These are phyloP conservation scores for Taxidea taxus DNA, from an alignment of 2,113 vertebrate genomes.

Conservation along the genomic window DNA sequence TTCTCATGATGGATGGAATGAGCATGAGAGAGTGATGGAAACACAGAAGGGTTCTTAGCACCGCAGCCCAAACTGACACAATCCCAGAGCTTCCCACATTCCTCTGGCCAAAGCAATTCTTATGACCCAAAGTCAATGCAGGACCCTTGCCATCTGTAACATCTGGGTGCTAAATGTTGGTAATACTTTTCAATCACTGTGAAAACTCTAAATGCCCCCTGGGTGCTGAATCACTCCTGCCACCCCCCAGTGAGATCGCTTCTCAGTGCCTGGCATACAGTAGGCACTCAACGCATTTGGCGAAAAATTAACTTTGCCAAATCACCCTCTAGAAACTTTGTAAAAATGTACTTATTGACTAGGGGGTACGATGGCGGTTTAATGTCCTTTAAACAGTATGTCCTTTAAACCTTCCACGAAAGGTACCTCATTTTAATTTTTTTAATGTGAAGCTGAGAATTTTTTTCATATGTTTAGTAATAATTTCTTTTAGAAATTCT, in stretches of 20 bases:
- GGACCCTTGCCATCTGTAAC: neutral
- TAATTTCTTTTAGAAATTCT: slow-evolving; percentile 41
- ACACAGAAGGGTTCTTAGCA: neutral
- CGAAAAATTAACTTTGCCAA: neutral
- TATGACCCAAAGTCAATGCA: neutral
- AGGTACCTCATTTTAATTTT: neutral
- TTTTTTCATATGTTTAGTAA: neutral
- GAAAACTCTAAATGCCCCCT: neutral
- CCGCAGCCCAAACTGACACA: neutral
- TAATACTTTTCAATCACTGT: neutral
- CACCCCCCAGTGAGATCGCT: neutral
- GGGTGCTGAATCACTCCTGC: neutral
- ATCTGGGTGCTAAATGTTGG: neutral
- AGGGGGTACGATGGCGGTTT: neutral
- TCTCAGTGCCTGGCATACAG: neutral
- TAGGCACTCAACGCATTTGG: neutral
- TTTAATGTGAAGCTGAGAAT: neutral
- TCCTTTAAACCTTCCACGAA: no score
- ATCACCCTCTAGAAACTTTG: neutral
- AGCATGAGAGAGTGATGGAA: neutral
- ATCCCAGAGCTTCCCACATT: neutral
- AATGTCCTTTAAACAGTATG: neutral
- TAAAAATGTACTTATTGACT: neutral
- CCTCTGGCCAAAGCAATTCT: neutral
- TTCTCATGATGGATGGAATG: neutral